phyloP scores from a whole-genome alignment of 1,140 invertebrate genomes.

The Acromyrmex echinatior region DNA sequence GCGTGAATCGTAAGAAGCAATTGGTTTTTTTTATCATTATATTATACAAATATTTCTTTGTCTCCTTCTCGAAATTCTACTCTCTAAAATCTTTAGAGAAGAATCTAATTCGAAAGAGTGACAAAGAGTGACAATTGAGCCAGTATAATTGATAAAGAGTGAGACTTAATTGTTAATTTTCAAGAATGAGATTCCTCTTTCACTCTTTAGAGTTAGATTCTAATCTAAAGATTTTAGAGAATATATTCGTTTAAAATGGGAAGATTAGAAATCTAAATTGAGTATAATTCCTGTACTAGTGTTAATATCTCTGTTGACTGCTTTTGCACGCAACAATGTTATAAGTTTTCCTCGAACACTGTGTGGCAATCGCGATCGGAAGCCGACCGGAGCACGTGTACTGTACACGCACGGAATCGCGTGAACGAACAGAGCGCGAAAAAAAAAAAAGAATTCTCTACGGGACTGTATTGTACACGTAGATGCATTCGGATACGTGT shows the following conservation, averaged over 20 bases:
- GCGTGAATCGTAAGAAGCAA: background rate
- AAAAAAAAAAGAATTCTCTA: constrained; percentile 41
- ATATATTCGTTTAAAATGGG: background rate
- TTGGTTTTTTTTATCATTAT: background rate
- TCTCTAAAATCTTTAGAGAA: too few species aligned
- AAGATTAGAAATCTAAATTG: background rate
- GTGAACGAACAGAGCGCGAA: background rate
- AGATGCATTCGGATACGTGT: constrained; percentile 57
- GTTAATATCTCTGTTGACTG: constrained; percentile 38
- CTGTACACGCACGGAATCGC: background rate
- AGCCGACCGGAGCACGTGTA: constrained; percentile 38
- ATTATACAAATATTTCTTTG: background rate
- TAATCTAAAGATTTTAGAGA: too few species aligned
- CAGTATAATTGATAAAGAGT: too few species aligned
- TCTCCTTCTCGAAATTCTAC: background rate
- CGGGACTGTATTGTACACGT: constrained; percentile 59
- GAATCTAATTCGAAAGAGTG: too few species aligned
- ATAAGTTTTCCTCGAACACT: constrained; percentile 10
- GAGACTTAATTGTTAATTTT: too few species aligned
- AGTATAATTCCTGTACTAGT: background rate
- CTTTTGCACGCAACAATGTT: background rate
- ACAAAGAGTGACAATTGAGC: too few species aligned
- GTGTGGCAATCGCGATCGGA: constrained; percentile 53
- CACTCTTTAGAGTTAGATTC: too few species aligned
- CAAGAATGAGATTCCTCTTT: too few species aligned